A percentile compares a stretch with the other conserved stretches of the same genome.
These are phyloP conservation scores for Ictidomys tridecemlineatus DNA, from an alignment of 2,113 vertebrate species.

Conservation along the genomic window DNA sequence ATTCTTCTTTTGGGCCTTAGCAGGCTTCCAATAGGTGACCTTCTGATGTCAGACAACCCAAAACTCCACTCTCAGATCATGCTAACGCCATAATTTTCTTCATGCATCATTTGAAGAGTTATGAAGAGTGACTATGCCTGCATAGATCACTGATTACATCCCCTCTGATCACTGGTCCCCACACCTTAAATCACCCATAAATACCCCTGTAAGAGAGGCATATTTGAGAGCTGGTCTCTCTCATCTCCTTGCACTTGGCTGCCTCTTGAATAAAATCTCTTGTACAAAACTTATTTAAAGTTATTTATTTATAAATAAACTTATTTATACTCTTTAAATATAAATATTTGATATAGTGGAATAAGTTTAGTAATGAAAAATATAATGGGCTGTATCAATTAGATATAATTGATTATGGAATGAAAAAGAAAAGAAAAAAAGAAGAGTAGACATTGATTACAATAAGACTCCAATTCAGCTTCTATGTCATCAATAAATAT, in stretches of 20 bases:
- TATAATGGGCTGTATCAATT: conserved; percentile 68
- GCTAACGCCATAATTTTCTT: not conserved
- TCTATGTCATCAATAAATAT: conserved; percentile 58
- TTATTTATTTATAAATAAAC: too few species aligned
- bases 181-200: not conserved
- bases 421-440: not conserved
- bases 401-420: conserved; percentile 64
- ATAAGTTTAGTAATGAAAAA: conserved; percentile 67
- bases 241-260: not conserved
- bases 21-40: not conserved
- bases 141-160: not conserved
- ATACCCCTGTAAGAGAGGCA: not conserved
- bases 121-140: too few species aligned
- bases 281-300: not conserved
- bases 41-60: not conserved
- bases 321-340: too few species aligned
- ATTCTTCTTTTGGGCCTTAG: not conserved
- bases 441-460: not conserved
- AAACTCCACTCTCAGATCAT: not conserved
- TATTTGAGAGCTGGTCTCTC: not conserved
- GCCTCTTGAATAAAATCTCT: not conserved
- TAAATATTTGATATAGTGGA: not conserved
- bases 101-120: not conserved
- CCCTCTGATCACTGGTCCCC: too few species aligned
- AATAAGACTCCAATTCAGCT: conserved; percentile 48